Conservation (phyloP, 2,888 invertebrate species). For the Ormyrus pomaceus region DNA sequence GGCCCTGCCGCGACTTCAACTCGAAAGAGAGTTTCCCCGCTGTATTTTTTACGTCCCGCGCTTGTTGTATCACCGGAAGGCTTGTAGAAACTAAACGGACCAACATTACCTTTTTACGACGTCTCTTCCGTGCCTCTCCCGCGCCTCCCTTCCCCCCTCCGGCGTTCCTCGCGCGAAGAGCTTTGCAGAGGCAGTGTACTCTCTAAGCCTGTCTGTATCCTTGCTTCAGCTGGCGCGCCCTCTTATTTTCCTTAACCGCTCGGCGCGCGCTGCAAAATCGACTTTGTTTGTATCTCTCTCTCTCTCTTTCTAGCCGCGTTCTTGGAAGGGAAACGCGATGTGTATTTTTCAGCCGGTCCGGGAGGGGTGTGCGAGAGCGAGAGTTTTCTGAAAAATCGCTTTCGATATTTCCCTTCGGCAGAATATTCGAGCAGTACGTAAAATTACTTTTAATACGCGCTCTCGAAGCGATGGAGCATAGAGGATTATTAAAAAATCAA, state of each 20-base stretch:
- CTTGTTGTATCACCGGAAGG: neutral
- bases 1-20: neutral
- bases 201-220: slow-evolving; percentile 20
- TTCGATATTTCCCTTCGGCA: neutral
- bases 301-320: too few relatives aligned
- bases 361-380: neutral
- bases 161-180: neutral
- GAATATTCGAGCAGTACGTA: too few relatives aligned
- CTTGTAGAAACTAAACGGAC: slow-evolving; percentile 26
- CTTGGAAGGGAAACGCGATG: too few relatives aligned
- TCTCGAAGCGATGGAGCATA: too few relatives aligned
- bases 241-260: slow-evolving; percentile 45
- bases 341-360: too few relatives aligned
- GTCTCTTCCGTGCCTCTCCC: neutral
- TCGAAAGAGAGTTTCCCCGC: neutral
- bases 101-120: slow-evolving; percentile 43
- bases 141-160: neutral
- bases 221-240: slow-evolving; percentile 17
- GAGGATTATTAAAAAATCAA: too few relatives aligned
- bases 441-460: too few relatives aligned
- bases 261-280: slow-evolving; percentile 18
- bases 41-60: slow-evolving; percentile 24
- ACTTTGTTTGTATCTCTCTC: slow-evolving; percentile 25
- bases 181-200: slow-evolving; percentile 20
- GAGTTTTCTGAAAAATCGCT: neutral